Percentiles rank a stretch among this genome's conserved stretches.
Conservation (phyloP, 2,113 vertebrate genomes). For the Gymnocephalus cernua region DNA sequence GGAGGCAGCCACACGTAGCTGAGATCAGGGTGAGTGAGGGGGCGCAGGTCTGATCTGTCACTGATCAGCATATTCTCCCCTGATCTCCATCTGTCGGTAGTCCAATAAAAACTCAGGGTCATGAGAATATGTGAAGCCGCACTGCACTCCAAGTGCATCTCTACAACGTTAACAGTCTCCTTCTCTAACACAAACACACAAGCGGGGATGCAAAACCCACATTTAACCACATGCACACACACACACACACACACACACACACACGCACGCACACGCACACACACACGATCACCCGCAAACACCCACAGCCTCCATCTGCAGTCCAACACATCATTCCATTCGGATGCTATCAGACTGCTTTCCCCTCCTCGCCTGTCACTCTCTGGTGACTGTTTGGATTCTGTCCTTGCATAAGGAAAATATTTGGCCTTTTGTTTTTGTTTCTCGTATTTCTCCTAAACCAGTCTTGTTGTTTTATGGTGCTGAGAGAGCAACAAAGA, state of each 20-base stretch:
- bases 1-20: constrained; percentile 49
- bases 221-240: constrained; percentile 23
- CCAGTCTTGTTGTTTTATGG: constrained; percentile 41
- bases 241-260: not conserved
- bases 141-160: constrained; percentile 24
- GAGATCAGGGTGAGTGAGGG: constrained; percentile 36
- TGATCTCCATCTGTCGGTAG: constrained; percentile 43
- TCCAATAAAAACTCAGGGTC: constrained; percentile 65
- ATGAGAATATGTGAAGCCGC: constrained; percentile 38
- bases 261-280: constrained; percentile 22
- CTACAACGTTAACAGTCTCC: not conserved
- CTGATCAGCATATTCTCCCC: constrained; percentile 46
- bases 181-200: constrained; percentile 50
- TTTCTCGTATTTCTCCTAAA: constrained; percentile 42
- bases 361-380: constrained; percentile 56
- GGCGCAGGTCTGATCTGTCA: constrained; percentile 44
- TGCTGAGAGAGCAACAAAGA: constrained; percentile 43
- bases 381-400: constrained; percentile 65
- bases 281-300: constrained; percentile 44
- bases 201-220: constrained; percentile 4
- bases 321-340: constrained; percentile 69
- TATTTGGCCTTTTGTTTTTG: constrained; percentile 47
- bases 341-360: constrained; percentile 56
- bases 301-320: constrained; percentile 54
- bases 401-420: constrained; percentile 51